Evolutionary conservation across 2,113 vertebrate genomes (phyloP), one percentile per base, ranked within the genome.

Genomic region (Xiphophorus maculatus): DNA sequence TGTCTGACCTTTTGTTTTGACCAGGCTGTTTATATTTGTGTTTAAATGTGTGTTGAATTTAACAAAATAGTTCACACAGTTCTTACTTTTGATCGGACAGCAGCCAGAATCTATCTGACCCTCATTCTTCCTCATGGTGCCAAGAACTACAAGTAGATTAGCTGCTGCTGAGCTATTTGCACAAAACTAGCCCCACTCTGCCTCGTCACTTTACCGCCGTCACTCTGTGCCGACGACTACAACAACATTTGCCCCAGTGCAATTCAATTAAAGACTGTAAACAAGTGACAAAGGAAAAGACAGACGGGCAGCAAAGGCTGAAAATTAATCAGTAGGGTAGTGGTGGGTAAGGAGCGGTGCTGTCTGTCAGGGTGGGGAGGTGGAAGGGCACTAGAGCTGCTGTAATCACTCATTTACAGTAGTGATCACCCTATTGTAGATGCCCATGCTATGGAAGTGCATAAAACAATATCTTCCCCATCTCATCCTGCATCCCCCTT

Each of bases 371-470:
- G 77, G 73, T 71, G 77, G 58, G 73, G 60, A 79, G 76, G 77
- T 91, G 80, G 86, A 88, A 90, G 51, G 51, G 22, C 10, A 25
- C 89, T 90, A 88, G 77, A 84, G 77, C 82, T 72, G 88, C 75
- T 84, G 86, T 91, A 91, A 93, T 93, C 89, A 91, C 30, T 92
- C 89, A 92, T 90, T 92, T 94, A 93, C 80, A 93, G 83, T 91
- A 89, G 84, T 87, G 91, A 90, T 84, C 90, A 69, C 88, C 76
- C 71, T 40, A 84, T 85, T 86, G 86, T 80, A 82, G 87, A 91
- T 82, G 73, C 90, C 88, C 84, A 88, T 84, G 82, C 89, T 77
- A 79, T 76, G 94, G 61, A 90, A 91, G 93, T 27, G 87, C 91
- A 90, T 83, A 85, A 83, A 69, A 88, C 89, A 88, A 90, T 88